Conservation (phyloP, 2,888 invertebrate species). For the Erebia palarica region DNA sequence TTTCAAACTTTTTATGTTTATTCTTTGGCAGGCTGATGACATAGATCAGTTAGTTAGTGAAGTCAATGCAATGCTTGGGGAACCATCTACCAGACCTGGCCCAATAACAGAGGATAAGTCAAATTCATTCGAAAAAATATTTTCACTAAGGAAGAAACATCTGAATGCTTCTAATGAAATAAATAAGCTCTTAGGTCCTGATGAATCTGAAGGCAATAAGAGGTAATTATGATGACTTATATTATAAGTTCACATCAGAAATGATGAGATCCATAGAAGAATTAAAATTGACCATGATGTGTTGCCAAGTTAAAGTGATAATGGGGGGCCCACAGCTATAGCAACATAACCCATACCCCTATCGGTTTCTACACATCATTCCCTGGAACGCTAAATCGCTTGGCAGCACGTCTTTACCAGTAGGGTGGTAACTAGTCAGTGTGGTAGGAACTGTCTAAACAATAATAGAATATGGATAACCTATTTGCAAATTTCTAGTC, state of each 20-base stretch:
- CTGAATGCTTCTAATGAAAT: conserved; percentile 45
- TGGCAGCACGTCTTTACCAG: too few species aligned
- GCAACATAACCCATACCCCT: too few species aligned
- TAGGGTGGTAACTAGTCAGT: too few species aligned
- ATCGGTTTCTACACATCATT: too few species aligned
- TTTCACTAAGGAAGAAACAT: conserved; percentile 46
- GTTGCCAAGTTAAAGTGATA: too few species aligned
- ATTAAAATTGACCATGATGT: too few species aligned
- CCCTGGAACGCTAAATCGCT: too few species aligned
- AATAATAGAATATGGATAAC: too few species aligned
- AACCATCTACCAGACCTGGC: conserved; percentile 40
- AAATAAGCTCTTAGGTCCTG: neutral
- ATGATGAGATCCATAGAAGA: too few species aligned
- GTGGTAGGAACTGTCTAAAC: too few species aligned
- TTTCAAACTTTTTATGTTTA: conserved; percentile 7
- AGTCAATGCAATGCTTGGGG: conserved; percentile 58
- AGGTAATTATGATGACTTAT: neutral
- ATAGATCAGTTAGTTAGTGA: conserved; percentile 57
- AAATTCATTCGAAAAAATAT: conserved; percentile 20
- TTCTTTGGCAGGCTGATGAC: conserved; percentile 58
- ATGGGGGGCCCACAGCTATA: too few species aligned
- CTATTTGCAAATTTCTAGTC: too few species aligned
- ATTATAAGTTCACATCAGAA: neutral
- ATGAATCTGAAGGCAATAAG: neutral
- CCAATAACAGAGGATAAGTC: neutral